Evolutionary conservation across 2,797 vertebrate species (phyloP).

Genomic region (Rhadinocentrus ornatus): DNA sequence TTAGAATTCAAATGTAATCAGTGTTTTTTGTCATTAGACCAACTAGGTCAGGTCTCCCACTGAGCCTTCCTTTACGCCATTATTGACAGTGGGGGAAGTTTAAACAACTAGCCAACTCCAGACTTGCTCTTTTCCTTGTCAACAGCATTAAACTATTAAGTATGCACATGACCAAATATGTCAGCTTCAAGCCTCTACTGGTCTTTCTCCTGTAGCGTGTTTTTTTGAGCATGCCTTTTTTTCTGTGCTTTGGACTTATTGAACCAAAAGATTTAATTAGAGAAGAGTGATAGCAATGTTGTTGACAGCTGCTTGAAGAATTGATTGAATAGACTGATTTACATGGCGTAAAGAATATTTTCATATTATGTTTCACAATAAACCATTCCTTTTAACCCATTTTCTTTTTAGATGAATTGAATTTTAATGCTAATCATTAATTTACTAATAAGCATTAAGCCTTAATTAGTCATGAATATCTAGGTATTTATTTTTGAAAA

Average conservation of each 20-base stretch:
- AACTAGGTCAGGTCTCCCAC: slow-evolving; percentile 2
- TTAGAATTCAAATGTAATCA: neutral
- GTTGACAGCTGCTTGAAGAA: neutral
- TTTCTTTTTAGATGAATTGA: neutral
- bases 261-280: neutral
- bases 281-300: neutral
- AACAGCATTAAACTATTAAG: slow-evolving; percentile 17
- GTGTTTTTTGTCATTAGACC: neutral
- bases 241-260: neutral
- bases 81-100: neutral
- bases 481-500: neutral
- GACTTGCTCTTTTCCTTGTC: slow-evolving; percentile 2
- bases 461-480: neutral
- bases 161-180: slow-evolving; percentile 17
- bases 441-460: neutral
- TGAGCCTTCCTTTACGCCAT: slow-evolving; percentile 3
- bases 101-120: neutral
- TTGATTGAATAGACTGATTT: neutral
- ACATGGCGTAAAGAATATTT: neutral
- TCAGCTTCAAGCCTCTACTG: slow-evolving; percentile 6
- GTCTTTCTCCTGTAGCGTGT: neutral
- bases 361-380: neutral
- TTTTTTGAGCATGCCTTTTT: neutral
- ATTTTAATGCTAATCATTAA: neutral
- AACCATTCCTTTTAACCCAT: neutral